Percentiles rank a stretch among this genome's conserved stretches.
phyloP scores from a whole-genome alignment of 1,140 invertebrate species.

The Thrips palmi region DNA sequence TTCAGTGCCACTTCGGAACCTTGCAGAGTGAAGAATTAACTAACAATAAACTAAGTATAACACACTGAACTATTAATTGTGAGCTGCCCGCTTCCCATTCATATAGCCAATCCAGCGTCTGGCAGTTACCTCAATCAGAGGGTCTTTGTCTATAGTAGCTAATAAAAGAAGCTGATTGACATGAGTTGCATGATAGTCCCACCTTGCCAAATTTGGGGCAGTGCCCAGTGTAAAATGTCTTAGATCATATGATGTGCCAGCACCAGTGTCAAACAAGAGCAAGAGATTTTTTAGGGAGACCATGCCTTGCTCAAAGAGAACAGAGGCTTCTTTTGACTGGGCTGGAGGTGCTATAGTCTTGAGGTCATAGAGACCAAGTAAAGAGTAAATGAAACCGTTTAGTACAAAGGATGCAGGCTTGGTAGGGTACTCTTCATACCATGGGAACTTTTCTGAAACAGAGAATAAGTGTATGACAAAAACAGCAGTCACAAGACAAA shows the following conservation, averaged over 20 bases:
- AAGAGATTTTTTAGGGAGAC: conserved; percentile 75
- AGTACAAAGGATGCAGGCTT: conserved; percentile 86
- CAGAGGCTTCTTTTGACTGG: conserved; percentile 41
- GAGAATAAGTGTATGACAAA: conserved; percentile 3
- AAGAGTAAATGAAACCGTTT: conserved; percentile 96
- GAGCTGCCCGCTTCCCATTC: conserved; percentile 79
- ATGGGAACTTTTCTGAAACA: conserved; percentile 23
- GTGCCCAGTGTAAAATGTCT: conserved; percentile 75
- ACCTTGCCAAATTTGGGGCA: conserved; percentile 79
- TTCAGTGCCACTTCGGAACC: too few relatives aligned
- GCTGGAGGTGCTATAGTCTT: conserved; percentile 42
- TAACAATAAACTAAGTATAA: too few relatives aligned
- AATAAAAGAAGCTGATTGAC: conserved; percentile 88
- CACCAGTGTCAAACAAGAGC: conserved; percentile 85
- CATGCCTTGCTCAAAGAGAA: conserved; percentile 74
- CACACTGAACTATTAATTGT: too few relatives aligned
- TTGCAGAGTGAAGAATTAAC: too few relatives aligned
- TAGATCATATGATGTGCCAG: conserved; percentile 92
- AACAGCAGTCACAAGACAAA: conserved; percentile 5
- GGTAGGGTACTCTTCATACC: conserved; percentile 99
- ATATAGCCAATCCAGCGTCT: conserved; percentile 91
- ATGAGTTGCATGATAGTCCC: conserved; percentile 98
- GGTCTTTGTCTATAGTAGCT: conserved; percentile 69
- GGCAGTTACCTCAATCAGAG: conserved; percentile 65
- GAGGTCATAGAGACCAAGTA: conserved; percentile 90